phyloP scores from a whole-genome alignment of 2,888 invertebrate species.

The Mimas tiliae region DNA sequence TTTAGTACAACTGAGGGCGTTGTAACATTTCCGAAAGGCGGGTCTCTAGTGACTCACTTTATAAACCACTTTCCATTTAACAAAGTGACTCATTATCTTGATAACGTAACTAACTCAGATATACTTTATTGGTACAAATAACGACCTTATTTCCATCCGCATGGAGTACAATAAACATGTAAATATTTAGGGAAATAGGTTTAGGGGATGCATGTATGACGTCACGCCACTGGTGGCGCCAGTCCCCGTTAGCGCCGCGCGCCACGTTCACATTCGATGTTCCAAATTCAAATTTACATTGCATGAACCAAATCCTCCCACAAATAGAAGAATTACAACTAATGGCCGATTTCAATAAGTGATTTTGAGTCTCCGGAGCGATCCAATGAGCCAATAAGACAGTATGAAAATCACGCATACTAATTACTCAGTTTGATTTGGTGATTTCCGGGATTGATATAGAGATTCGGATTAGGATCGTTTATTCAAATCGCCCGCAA shows the following conservation, averaged over 20 bases:
- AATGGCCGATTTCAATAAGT: too few relatives aligned
- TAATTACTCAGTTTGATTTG: too few relatives aligned
- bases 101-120: constrained; percentile 50
- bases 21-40: constrained; percentile 11
- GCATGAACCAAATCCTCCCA: not conserved
- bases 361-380: too few relatives aligned
- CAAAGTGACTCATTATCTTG: constrained; percentile 75
- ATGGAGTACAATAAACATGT: not conserved
- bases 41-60: constrained; percentile 64
- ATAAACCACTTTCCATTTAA: constrained; percentile 63
- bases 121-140: constrained; percentile 31
- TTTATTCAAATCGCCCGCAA: too few relatives aligned
- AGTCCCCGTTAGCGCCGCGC: constrained; percentile 49
- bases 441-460: too few relatives aligned
- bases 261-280: not conserved
- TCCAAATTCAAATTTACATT: not conserved
- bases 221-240: constrained; percentile 75
- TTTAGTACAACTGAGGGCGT: not conserved
- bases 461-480: too few relatives aligned
- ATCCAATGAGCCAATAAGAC: too few relatives aligned
- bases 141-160: constrained; percentile 42
- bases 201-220: constrained; percentile 54
- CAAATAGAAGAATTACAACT: not conserved
- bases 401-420: too few relatives aligned
- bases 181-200: constrained; percentile 35